Conservation (phyloP, 35 echinoderm and acorn worm genomes). For the Apostichopus parvimensis region DNA sequence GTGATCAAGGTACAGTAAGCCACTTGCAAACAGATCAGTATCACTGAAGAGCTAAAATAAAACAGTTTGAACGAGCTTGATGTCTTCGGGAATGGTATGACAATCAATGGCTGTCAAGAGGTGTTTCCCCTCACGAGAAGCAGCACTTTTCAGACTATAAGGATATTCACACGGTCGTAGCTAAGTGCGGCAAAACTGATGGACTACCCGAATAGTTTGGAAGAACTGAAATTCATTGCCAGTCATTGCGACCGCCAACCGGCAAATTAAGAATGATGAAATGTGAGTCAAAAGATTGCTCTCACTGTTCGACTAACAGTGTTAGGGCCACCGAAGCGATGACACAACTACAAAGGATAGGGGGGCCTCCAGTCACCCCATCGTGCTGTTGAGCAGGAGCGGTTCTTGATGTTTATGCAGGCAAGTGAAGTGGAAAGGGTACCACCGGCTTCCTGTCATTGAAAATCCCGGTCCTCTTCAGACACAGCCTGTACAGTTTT, state of each 20-base stretch:
- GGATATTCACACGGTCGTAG: not conserved
- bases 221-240: not conserved
- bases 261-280: not conserved
- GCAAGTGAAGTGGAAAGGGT: not conserved
- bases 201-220: not conserved
- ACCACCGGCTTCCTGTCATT: not conserved
- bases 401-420: not conserved
- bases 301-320: not conserved
- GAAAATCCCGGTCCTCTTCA: not conserved
- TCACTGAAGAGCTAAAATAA: not conserved
- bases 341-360: not conserved
- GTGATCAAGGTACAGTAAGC: not conserved
- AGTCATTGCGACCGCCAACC: slow-evolving; percentile 21
- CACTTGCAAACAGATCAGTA: not conserved
- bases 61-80: not conserved
- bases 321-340: not conserved
- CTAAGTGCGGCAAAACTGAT: not conserved
- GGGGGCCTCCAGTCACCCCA: not conserved
- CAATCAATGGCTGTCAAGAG: not conserved
- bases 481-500: not conserved
- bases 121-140: too few relatives aligned
- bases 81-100: slow-evolving; percentile 1
- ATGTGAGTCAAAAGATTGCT: not conserved
- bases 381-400: not conserved
- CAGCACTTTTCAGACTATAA: too few relatives aligned